A percentile compares a stretch with the other conserved stretches of the same genome.
These are phyloP conservation scores for Pica pica DNA, from an alignment of 2,113 vertebrate genomes.

Conservation along the genomic window DNA sequence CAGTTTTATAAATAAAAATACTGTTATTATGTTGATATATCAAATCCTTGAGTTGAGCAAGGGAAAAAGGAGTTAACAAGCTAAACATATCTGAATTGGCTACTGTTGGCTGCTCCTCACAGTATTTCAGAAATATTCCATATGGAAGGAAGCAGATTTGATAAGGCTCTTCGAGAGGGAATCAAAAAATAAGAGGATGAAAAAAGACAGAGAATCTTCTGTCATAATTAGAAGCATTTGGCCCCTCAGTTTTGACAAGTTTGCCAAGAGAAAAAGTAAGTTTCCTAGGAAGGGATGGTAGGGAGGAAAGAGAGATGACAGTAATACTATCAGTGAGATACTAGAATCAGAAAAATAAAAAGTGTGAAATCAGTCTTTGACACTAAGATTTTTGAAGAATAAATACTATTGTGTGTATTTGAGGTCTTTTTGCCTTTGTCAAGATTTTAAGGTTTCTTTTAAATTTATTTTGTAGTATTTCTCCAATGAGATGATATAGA, in stretches of 20 bases:
- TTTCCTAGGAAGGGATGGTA: neutral
- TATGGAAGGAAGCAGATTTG: slow-evolving; percentile 1
- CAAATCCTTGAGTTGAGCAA: neutral
- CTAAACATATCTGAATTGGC: neutral
- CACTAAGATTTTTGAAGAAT: neutral
- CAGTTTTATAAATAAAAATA: neutral
- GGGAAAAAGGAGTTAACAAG: neutral
- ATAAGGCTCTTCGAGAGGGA: neutral
- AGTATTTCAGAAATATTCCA: slow-evolving; percentile 31
- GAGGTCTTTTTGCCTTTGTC: neutral
- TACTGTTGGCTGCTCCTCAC: neutral
- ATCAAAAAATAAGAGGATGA: neutral
- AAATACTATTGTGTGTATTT: neutral
- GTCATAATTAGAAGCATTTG: neutral
- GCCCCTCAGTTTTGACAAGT: neutral
- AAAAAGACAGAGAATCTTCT: neutral
- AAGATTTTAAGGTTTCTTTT: neutral
- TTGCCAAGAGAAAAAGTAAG: neutral
- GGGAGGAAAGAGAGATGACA: neutral
- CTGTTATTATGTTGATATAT: neutral
- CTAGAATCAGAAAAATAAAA: neutral
- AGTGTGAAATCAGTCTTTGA: neutral
- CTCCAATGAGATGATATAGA: neutral
- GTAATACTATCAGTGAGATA: neutral
- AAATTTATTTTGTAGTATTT: neutral